phyloP scores from a whole-genome alignment of 2,888 invertebrate genomes.

The Camptogramma bilineatum region DNA sequence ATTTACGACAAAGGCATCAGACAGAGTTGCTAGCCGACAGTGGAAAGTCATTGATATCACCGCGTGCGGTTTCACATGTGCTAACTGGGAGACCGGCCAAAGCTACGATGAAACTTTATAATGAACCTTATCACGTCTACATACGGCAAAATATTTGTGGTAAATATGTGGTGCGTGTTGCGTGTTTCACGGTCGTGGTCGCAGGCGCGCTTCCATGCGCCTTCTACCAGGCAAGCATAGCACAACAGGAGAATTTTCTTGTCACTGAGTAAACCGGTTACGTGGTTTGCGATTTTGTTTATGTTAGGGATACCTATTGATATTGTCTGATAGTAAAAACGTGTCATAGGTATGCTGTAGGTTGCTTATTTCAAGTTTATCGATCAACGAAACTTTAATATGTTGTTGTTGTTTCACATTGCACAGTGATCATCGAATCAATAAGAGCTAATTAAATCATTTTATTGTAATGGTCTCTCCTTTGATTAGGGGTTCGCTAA shows the following conservation, averaged over 20 bases:
- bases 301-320: constrained; percentile 3
- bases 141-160: constrained; percentile 16
- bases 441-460: constrained; percentile 17
- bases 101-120: constrained; percentile 6
- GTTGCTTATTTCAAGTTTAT: no score
- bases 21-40: constrained; percentile 17
- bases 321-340: no score
- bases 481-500: no score
- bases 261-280: constrained; percentile 35
- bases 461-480: constrained; percentile 13
- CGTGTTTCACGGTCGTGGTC: constrained; percentile 51
- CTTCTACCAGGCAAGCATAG: constrained; percentile 68
- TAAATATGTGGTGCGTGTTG: constrained; percentile 46
- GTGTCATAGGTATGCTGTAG: no score
- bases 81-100: constrained; percentile 47
- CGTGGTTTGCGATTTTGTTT: constrained; percentile 30
- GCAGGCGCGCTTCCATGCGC: constrained; percentile 69
- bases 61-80: constrained; percentile 48
- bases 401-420: neutral
- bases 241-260: constrained; percentile 42
- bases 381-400: no score
- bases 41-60: constrained; percentile 47
- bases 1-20: constrained; percentile 8
- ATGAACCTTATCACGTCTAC: constrained; percentile 8
- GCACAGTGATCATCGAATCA: constrained; percentile 13